phyloP scores from a whole-genome alignment of 2,113 vertebrate genomes.

The Oreocharis arfaki region DNA sequence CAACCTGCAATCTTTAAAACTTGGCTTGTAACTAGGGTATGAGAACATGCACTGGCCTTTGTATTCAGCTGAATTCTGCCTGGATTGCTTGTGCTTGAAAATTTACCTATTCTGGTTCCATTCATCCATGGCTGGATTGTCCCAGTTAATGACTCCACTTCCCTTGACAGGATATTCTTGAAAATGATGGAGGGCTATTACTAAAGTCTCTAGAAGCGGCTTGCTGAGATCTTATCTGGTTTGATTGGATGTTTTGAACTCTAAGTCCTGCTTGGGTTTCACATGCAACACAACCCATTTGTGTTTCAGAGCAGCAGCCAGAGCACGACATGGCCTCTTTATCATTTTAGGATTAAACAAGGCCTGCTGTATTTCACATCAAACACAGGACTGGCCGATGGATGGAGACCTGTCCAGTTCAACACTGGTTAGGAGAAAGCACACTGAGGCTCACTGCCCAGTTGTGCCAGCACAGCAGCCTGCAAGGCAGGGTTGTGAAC shows the following conservation, averaged over 20 bases:
- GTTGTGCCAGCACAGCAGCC: background rate
- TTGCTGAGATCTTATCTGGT: background rate
- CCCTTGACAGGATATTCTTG: background rate
- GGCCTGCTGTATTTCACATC: background rate
- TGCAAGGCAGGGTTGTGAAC: background rate
- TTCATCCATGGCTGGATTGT: background rate
- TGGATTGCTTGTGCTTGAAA: background rate
- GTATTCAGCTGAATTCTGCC: background rate
- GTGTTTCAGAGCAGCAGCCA: background rate
- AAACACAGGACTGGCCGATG: background rate
- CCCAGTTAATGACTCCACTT: background rate
- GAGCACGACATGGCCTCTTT: background rate
- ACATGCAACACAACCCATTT: background rate
- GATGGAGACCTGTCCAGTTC: background rate
- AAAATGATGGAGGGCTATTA: background rate
- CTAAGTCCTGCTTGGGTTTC: background rate
- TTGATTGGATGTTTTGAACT: background rate
- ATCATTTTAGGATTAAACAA: background rate
- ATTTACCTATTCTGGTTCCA: background rate
- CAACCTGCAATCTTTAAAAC: background rate
- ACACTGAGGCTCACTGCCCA: background rate
- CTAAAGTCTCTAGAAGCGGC: background rate
- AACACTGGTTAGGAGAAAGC: background rate
- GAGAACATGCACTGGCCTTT: background rate
- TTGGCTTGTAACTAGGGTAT: background rate